phyloP scores from a whole-genome alignment of 2,797 vertebrate species.

The Acropternis orthonyx region DNA sequence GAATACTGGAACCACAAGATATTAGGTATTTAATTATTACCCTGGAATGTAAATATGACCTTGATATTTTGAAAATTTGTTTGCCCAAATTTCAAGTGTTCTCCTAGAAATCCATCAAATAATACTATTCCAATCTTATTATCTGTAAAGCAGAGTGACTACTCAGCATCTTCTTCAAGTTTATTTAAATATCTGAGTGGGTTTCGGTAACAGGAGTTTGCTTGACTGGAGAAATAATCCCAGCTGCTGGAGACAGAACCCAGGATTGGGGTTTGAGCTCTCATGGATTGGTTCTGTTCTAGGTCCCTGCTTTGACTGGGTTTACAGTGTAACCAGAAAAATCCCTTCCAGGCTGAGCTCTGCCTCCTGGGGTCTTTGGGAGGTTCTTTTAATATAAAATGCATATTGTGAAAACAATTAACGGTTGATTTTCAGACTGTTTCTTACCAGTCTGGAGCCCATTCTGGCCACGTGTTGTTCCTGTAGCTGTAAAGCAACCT shows the following conservation, averaged over 20 bases:
- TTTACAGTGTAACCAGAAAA: not conserved
- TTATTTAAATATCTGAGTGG: not conserved
- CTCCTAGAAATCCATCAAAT: not conserved
- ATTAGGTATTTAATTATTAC: slow-evolving; percentile 13
- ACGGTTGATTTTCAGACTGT: not conserved
- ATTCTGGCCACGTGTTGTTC: not conserved
- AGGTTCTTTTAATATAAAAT: not conserved
- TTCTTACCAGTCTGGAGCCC: not conserved
- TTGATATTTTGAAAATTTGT: not conserved
- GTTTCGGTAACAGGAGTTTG: slow-evolving; percentile 6
- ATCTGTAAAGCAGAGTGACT: not conserved
- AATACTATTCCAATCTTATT: not conserved
- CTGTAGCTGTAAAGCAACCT: not conserved
- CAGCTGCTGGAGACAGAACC: not conserved
- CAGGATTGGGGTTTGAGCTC: not conserved
- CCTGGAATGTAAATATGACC: slow-evolving; percentile 14
- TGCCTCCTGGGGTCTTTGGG: not conserved
- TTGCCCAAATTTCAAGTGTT: slow-evolving; percentile 9
- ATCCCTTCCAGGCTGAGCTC: slow-evolving; percentile 1
- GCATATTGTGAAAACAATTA: not conserved
- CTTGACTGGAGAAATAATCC: not conserved
- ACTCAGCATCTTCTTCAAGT: not conserved
- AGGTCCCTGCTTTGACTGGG: not conserved
- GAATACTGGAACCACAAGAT: not conserved
- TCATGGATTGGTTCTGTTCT: not conserved